Percentiles rank a stretch among this genome's conserved stretches.
phyloP scores from a whole-genome alignment of 2,888 invertebrate species.

The Nysson spinosus region DNA sequence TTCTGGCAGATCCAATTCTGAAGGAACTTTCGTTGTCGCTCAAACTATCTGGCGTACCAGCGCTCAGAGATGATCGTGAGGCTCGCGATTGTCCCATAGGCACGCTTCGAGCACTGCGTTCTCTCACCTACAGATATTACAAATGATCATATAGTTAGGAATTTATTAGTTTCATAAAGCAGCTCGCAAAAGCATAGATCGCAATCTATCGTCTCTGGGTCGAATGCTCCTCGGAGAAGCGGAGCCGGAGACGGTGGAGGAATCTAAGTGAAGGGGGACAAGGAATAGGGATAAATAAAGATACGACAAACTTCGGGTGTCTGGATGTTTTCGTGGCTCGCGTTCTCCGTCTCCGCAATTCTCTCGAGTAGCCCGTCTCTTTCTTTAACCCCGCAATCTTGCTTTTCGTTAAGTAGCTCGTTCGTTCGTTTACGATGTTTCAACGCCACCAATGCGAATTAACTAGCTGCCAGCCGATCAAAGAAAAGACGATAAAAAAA shows the following conservation, averaged over 20 bases:
- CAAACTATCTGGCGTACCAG: slow-evolving; percentile 92
- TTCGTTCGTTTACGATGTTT: slow-evolving; percentile 36
- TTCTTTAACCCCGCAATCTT: background rate
- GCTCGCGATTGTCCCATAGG: slow-evolving; percentile 89
- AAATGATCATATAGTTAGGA: slow-evolving; percentile 2
- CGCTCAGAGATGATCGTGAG: slow-evolving; percentile 88
- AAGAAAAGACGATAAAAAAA: background rate
- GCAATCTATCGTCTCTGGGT: too few relatives aligned
- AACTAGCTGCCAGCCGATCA: slow-evolving; percentile 20
- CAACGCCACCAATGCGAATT: slow-evolving; percentile 32
- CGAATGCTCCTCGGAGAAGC: too few relatives aligned
- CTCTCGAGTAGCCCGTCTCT: too few relatives aligned
- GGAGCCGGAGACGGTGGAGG: too few relatives aligned
- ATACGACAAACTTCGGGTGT: too few relatives aligned
- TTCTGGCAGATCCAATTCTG: slow-evolving; percentile 82
- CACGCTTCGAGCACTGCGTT: slow-evolving; percentile 93
- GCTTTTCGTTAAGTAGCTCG: slow-evolving; percentile 14
- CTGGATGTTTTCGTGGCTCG: too few relatives aligned
- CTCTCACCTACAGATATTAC: slow-evolving; percentile 86
- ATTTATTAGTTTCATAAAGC: too few relatives aligned
- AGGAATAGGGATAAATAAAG: too few relatives aligned
- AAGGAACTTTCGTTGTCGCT: slow-evolving; percentile 91
- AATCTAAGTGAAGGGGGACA: too few relatives aligned
- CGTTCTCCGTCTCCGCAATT: too few relatives aligned
- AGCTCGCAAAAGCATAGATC: too few relatives aligned